Conservation (phyloP, 2,113 vertebrate genomes). For the Cynoglossus semilaevis region DNA sequence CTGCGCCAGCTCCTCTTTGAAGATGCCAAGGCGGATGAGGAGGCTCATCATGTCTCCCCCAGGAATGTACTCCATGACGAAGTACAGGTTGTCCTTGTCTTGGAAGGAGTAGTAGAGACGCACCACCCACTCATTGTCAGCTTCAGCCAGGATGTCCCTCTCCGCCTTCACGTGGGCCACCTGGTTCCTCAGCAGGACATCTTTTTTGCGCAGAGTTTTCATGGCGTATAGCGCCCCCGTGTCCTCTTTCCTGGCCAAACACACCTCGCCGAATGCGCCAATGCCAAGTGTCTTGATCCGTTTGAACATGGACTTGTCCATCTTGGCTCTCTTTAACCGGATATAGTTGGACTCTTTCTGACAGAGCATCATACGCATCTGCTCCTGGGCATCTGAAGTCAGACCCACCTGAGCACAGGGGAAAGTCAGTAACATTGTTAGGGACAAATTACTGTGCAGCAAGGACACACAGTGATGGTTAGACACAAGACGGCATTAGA, state of each 20-base stretch:
- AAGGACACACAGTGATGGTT: slow-evolving; percentile 1
- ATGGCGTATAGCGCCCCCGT: slow-evolving; percentile 96
- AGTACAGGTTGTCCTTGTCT: slow-evolving; percentile 97
- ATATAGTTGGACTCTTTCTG: slow-evolving; percentile 99
- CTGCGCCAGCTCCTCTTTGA: slow-evolving; percentile 92
- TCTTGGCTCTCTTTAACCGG: slow-evolving; percentile 95
- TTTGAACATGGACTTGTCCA: slow-evolving; percentile 98
- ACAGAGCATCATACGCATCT: slow-evolving; percentile 98
- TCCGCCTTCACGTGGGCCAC: slow-evolving; percentile 98
- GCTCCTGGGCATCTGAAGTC: slow-evolving; percentile 93
- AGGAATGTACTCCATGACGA: slow-evolving; percentile 99
- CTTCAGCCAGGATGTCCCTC: slow-evolving; percentile 95
- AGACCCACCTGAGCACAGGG: slow-evolving; percentile 85
- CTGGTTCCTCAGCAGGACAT: slow-evolving; percentile 95
- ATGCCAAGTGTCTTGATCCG: slow-evolving; percentile 97
- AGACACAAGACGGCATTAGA: not conserved
- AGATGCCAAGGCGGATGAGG: slow-evolving; percentile 94
- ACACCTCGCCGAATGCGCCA: slow-evolving; percentile 97
- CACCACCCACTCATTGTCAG: slow-evolving; percentile 99
- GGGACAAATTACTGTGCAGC: fast-evolving
- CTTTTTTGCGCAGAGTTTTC: slow-evolving; percentile 98
- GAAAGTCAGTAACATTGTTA: not conserved
- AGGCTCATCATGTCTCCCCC: slow-evolving; percentile 99
- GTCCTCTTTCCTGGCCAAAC: slow-evolving; percentile 94
- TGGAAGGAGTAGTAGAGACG: slow-evolving; percentile 99